A percentile compares a stretch with the other conserved stretches of the same genome.
Evolutionary conservation across 2,888 invertebrate species (phyloP).

Genomic region (Notodonta dromedarius): DNA sequence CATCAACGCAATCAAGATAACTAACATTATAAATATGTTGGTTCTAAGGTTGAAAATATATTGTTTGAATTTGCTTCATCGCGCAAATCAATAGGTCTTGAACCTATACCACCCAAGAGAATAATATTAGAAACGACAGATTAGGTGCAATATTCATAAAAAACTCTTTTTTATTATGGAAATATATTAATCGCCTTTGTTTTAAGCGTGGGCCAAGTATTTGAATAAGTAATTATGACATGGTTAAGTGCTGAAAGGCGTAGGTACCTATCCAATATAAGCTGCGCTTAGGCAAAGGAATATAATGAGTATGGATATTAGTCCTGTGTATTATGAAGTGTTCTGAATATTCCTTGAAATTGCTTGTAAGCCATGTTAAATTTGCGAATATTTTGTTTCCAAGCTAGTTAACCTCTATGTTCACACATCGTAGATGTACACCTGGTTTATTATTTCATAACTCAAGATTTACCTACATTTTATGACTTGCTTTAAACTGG

Average conservation of each 20-base stretch:
- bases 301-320: slow-evolving; percentile 34
- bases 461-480: neutral
- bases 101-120: no score
- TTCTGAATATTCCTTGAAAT: slow-evolving; percentile 25
- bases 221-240: slow-evolving; percentile 45
- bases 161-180: slow-evolving; percentile 27
- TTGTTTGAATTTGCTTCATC: no score
- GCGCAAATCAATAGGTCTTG: no score
- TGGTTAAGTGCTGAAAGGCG: slow-evolving; percentile 31
- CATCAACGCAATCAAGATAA: neutral
- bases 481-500: neutral
- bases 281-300: slow-evolving; percentile 30
- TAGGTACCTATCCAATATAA: slow-evolving; percentile 30
- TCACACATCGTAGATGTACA: neutral
- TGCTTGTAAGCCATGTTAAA: slow-evolving; percentile 28
- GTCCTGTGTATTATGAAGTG: slow-evolving; percentile 13
- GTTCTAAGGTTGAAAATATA: no score
- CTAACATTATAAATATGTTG: no score
- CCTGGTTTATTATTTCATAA: neutral
- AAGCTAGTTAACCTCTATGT: slow-evolving; percentile 13
- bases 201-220: slow-evolving; percentile 36
- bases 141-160: slow-evolving; percentile 7
- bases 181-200: slow-evolving; percentile 40
- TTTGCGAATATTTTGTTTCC: slow-evolving; percentile 24
- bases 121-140: neutral